Evolutionary conservation across 2,113 vertebrate genomes (phyloP), one percentile per base, ranked within the genome.

Genomic region (Istiophorus platypterus): DNA sequence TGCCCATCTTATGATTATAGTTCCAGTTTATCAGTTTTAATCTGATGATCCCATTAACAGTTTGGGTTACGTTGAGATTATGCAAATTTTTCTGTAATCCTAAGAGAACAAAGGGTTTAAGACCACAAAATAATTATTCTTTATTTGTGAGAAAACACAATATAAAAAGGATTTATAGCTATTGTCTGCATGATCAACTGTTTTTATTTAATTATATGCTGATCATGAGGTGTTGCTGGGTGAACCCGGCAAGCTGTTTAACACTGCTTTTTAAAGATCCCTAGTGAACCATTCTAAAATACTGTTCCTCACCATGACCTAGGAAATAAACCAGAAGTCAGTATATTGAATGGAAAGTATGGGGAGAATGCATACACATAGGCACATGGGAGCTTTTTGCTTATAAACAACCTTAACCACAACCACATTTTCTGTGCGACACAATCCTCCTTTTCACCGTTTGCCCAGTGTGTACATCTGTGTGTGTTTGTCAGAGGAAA

Each of bases 381-480:
- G 41, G 65, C 51, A 88, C 71, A 54, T 57, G 41, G 77, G 22
- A 78, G 66, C 80, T 72, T 80, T 87, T 76, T 81, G 56, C 58
- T 74, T 45, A 37, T 87, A 84, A 90, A 89, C 85, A 89, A 52
- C 75, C 29, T 22, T 18, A 59, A 76, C 62, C 78, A 73, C 52
- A 81, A 61, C 82, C 72, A 85, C 72, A 65, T 79, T 86, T 90
- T 78, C 72, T 83, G 26, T 52, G 63, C 26, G 52, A 75, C 58
- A 77, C 77, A 86, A 76, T 67, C 37, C 15, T 11, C 37, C 76
- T 80, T 88, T 92, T 88, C 84, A 89, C 31, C 37, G 7, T 64
- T 59, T 76, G 39, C 65, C 54, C 31, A 71, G 7, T 12, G 47
- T 56, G 26, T 52, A 34, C 49, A n/a, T 52, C 26, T 58, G 59